These are phyloP conservation scores for Drosophila leonis DNA, from an alignment of 2,888 invertebrate genomes.

Conservation along the genomic window DNA sequence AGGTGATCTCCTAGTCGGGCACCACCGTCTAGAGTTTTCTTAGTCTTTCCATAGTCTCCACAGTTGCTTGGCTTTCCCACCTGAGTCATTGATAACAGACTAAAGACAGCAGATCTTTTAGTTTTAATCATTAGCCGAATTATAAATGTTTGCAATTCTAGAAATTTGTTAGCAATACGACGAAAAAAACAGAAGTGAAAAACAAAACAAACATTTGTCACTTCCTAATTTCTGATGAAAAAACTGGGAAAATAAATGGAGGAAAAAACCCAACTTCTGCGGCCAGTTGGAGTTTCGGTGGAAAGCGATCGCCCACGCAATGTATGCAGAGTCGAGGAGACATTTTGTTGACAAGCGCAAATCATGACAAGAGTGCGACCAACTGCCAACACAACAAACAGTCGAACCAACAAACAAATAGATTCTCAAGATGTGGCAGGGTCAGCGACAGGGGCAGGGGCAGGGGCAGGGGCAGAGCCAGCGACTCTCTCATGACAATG, in stretches of 20 bases:
- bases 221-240: conserved; percentile 52
- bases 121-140: background rate
- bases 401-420: conserved; percentile 51
- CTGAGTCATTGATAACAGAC: background rate
- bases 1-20: too few species aligned
- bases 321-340: conserved; percentile 37
- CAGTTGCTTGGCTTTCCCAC: too few species aligned
- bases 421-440: conserved; percentile 58
- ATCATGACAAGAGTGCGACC: conserved; percentile 66
- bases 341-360: conserved; percentile 62
- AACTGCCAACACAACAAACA: conserved; percentile 47
- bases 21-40: too few species aligned
- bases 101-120: background rate
- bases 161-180: conserved; percentile 16
- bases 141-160: conserved; percentile 26
- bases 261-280: conserved; percentile 15
- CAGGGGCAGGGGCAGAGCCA: background rate
- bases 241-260: background rate
- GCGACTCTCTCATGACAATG: conserved; percentile 54
- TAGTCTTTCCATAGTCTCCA: too few species aligned
- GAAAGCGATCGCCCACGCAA: conserved; percentile 68
- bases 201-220: conserved; percentile 51
- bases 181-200: conserved; percentile 56
- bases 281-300: conserved; percentile 48
- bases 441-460: conserved; percentile 2